Conservation (phyloP, 2,888 invertebrate species). For the Plutella xylostella region DNA sequence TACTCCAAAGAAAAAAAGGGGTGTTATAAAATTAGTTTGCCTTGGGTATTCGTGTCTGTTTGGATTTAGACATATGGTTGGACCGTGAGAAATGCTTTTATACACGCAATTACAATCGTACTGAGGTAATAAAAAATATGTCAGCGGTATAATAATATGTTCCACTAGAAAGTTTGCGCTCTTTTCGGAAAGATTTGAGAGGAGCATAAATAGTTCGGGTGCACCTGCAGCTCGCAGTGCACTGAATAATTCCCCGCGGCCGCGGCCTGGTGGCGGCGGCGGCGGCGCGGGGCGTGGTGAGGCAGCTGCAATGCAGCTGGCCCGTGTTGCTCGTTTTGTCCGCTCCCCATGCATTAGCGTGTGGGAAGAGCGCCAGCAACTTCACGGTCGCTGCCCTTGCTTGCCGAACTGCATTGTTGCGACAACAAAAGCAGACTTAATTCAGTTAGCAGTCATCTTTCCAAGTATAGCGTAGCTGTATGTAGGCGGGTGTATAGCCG, state of each 20-base stretch:
- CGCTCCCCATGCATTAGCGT: constrained; percentile 7
- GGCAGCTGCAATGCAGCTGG: constrained; percentile 64
- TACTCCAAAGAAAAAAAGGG: too few species aligned
- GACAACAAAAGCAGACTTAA: not conserved
- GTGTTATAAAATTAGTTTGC: too few species aligned
- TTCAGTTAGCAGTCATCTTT: not conserved
- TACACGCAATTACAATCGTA: not conserved
- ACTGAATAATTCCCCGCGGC: constrained; percentile 4
- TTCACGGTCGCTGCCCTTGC: constrained; percentile 7
- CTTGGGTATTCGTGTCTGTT: too few species aligned
- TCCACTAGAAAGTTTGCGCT: not conserved
- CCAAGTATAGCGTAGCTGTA: not conserved
- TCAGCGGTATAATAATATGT: not conserved
- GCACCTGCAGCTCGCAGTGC: not conserved
- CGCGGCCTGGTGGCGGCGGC: constrained; percentile 28
- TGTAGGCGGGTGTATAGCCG: not conserved
- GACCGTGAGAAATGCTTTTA: too few species aligned
- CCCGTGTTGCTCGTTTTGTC: constrained; percentile 54
- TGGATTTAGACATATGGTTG: too few species aligned
- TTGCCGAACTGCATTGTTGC: not conserved
- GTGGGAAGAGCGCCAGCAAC: constrained; percentile 10
- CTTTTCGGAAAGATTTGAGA: not conserved
- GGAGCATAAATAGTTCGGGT: not conserved
- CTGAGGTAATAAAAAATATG: not conserved
- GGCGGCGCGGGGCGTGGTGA: too few species aligned